Base-by-base conservation (phyloP, 2,888 invertebrate species). In the Lomographa bimaculata region DNA sequence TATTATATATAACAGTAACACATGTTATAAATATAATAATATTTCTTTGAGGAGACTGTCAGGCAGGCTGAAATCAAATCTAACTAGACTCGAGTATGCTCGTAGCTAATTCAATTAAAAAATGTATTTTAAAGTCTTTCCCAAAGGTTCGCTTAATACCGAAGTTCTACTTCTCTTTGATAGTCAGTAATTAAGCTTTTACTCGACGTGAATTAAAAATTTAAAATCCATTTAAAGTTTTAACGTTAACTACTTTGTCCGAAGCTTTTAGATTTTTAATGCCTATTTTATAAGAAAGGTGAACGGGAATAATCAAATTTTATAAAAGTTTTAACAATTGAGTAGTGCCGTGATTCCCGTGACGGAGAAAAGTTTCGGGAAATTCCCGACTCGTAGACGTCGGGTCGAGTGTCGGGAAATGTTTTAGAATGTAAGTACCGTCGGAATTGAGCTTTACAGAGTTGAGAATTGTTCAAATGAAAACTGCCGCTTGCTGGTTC, bases 261-360 rank as follows among this genome's bases (percentile, higher is more conserved):
- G 7, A 17, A 27, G 33, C 27, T 25, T 14, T 12, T 27, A 18
- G 7, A 5, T 23, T 39, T 34, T 40, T 34, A 17, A 12, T 9
- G 3, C 19, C 11, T 25, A 9, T 28, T 35, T 29, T 17, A 5
- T 10, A 6, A 19, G 12, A 7, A 16, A 28, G 8, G 19, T 17
- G 12, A 35, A 41, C 12, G 21, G 18, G 12, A 14, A 42, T 56
- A 52, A 50, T 59, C 40, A 52, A 54, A 57, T 60, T 59, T 51
- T 49, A 58, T 55, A 39, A 30, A 60, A 60, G 53, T 63, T 46
- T 25, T 29, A 17, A 38, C 41, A 21, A 47, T 40, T 10, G 19
- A 21, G 26, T 27, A 23, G 30, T 16, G 19, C 43, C 29, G 25
- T 25, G 23, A 35, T 30, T 38, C 24, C 23, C 29, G 7, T 11